Percentiles rank a stretch among this genome's conserved stretches.
phyloP scores from a whole-genome alignment of 2,888 invertebrate genomes.

The Yponomeuta malinellus region DNA sequence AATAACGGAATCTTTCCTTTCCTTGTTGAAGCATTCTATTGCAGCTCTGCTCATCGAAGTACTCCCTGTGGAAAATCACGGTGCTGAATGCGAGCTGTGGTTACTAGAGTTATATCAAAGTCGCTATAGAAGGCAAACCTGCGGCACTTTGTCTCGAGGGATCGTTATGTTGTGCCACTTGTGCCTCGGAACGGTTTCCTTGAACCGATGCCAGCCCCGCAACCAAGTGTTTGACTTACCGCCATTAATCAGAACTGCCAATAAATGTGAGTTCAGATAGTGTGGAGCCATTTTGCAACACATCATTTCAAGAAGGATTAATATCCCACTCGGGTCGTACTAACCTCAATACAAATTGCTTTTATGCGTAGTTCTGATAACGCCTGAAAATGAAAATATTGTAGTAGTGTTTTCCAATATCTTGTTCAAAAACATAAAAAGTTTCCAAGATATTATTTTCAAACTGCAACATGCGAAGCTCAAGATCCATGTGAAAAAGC shows the following conservation, averaged over 20 bases:
- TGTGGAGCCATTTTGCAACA: not conserved
- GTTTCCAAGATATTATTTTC: not conserved
- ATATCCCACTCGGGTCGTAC: not conserved
- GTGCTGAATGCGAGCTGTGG: not conserved
- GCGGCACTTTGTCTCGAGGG: not conserved
- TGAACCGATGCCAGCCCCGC: conserved; percentile 15
- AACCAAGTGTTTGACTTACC: conserved; percentile 1
- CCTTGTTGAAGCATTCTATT: not conserved
- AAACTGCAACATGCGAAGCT: not conserved
- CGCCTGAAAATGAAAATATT: too few species aligned
- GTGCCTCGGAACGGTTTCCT: conserved; percentile 2
- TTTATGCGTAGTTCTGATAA: too few species aligned
- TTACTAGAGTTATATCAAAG: not conserved
- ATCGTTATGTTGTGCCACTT: not conserved
- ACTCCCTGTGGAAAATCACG: conserved; percentile 4
- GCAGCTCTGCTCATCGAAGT: not conserved
- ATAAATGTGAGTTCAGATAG: conserved; percentile 6
- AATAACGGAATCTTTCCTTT: conserved; percentile 4
- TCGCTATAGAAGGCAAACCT: conserved; percentile 6
- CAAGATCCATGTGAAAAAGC: too few species aligned
- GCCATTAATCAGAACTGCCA: conserved; percentile 12
- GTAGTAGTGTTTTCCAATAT: not conserved
- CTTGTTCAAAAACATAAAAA: not conserved
- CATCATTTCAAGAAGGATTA: not conserved
- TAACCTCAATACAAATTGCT: too few species aligned